Evolutionary conservation across 2,888 invertebrate species (phyloP).

Genomic region (Pristionchus entomophagus): DNA sequence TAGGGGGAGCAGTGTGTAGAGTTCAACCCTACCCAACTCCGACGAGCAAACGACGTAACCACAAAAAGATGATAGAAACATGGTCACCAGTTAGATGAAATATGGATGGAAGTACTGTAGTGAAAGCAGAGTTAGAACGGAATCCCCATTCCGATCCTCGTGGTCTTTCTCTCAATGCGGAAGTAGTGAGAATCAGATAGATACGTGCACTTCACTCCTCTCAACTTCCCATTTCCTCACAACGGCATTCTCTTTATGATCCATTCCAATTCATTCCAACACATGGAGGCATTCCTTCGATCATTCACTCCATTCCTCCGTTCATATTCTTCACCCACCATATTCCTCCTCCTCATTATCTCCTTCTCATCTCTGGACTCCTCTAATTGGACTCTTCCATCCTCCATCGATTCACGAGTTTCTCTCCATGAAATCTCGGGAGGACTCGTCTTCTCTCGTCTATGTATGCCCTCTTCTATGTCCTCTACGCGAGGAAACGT

Average conservation of each 20-base stretch:
- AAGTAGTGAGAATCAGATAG: conserved; percentile 1
- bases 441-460: not conserved
- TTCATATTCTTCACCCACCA: not conserved
- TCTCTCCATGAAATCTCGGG: not conserved
- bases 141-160: too few relatives aligned
- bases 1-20: too few relatives aligned
- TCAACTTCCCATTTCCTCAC: not conserved
- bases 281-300: not conserved
- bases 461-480: not conserved
- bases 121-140: too few relatives aligned
- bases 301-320: not conserved
- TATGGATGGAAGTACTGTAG: too few relatives aligned
- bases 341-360: not conserved
- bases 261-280: not conserved
- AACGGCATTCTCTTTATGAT: conserved; percentile 8
- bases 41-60: too few relatives aligned
- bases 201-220: conserved; percentile 15
- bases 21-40: too few relatives aligned
- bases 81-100: too few relatives aligned
- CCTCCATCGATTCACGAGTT: not conserved
- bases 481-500: conserved; percentile 1
- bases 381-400: conserved; percentile 21
- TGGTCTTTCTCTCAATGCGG: not conserved
- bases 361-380: not conserved
- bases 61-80: too few relatives aligned